Evolutionary conservation across 2,888 invertebrate genomes (phyloP), one percentile per base, ranked within the genome.

Genomic region (Candidula unifasciata): DNA sequence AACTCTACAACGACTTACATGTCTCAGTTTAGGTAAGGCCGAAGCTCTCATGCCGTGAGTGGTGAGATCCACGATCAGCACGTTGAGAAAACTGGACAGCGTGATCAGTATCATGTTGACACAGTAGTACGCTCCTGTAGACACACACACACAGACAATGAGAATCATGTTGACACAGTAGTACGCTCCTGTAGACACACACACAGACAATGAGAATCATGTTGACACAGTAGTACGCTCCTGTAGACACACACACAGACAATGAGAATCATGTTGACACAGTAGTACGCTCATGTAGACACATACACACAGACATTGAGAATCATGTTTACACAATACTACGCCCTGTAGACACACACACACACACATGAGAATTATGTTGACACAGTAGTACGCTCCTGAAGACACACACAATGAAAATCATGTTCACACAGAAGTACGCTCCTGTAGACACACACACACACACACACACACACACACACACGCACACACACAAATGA

Each of bases 171-270:
- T n/a, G n/a, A n/a, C n/a, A n/a, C n/a, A n/a, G n/a, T n/a, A n/a
- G n/a, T n/a, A n/a, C n/a, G n/a, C n/a, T n/a, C n/a, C n/a, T n/a
- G n/a, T n/a, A n/a, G n/a, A n/a, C n/a, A n/a, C n/a, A n/a, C n/a
- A n/a, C n/a, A n/a, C n/a, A n/a, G n/a, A n/a, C n/a, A n/a, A 94
- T 93, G 80, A 94, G 88, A 69, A 93, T 90, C 93, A 94, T 93
- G 87, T 94, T 94, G 77, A 93, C 89, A 85, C 94, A 93, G 87
- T 93, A 94, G 87, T 93, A 94, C 21, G 93, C 92, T 69, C 93
- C 93, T 93, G 90, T 66, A 91, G 90, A 16, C 24, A 44, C 6
- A 44, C 37, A 69, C 37, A 44, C 44, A 35, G 2, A 37, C n/a
- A n/a, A n/a, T n/a, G n/a, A n/a, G n/a, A n/a, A n/a, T n/a, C n/a